Conservation (phyloP, 1,140 invertebrate genomes). For the Chymomyza costata region DNA sequence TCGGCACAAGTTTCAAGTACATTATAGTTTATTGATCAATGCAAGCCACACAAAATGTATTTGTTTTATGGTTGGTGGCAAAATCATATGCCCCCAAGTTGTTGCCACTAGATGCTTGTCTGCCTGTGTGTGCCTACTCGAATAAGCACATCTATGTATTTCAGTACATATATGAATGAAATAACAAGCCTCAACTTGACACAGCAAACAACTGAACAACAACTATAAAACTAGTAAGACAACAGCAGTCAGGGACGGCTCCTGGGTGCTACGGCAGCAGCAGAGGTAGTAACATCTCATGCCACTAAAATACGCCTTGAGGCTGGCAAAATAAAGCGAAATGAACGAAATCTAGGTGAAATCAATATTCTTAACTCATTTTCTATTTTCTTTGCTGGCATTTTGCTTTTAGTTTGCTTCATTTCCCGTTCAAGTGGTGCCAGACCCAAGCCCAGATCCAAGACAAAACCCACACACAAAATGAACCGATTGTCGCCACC, state of each 20-base stretch:
- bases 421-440: conserved; percentile 30
- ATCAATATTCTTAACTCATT: conserved; percentile 64
- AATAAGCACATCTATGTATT: too few relatives aligned
- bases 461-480: conserved; percentile 24
- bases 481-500: conserved; percentile 31
- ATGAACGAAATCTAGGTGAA: conserved; percentile 48
- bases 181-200: too few relatives aligned
- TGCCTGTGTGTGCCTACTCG: too few relatives aligned
- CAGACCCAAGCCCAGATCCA: conserved; percentile 9
- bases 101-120: too few relatives aligned
- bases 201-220: conserved; percentile 6
- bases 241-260: conserved; percentile 11
- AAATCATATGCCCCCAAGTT: too few relatives aligned
- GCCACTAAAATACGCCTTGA: background rate
- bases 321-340: conserved; percentile 1
- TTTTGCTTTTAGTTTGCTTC: conserved; percentile 14
- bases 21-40: too few relatives aligned
- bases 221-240: conserved; percentile 3
- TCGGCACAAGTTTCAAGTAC: too few relatives aligned
- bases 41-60: too few relatives aligned
- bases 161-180: too few relatives aligned
- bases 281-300: too few relatives aligned
- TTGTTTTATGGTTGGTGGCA: too few relatives aligned
- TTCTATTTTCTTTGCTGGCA: conserved; percentile 34
- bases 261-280: too few relatives aligned